A percentile compares a stretch with the other conserved stretches of the same genome.
Conservation (phyloP, 2,888 invertebrate species). For the Geophilus truncorum region DNA sequence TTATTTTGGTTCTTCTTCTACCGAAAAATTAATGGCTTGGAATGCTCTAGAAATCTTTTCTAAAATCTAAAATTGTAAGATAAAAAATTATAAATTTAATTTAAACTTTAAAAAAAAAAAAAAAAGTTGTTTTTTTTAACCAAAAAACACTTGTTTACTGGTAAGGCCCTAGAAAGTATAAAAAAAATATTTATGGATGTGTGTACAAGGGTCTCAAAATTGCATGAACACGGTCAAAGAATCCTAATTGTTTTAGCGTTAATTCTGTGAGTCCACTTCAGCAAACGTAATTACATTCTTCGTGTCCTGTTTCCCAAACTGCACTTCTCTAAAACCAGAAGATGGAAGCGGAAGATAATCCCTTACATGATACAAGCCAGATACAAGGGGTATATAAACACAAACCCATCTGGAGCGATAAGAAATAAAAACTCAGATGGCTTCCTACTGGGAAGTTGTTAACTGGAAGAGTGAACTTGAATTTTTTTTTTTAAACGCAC, state of each 20-base stretch:
- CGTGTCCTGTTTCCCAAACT: constrained; percentile 1
- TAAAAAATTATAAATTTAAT: too few species aligned
- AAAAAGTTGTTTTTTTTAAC: too few species aligned
- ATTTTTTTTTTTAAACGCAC: background rate
- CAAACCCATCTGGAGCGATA: background rate
- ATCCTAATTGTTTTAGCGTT: background rate
- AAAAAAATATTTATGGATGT: too few species aligned
- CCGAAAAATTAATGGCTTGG: constrained; percentile 12
- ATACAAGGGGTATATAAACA: constrained; percentile 13
- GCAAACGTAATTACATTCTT: background rate
- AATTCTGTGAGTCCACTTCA: background rate
- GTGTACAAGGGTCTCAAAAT: background rate
- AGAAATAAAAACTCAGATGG: constrained; percentile 2
- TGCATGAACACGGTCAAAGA: background rate
- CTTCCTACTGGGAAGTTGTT: constrained; percentile 14
- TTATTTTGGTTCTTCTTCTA: background rate
- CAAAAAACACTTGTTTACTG: background rate
- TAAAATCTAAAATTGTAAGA: too few species aligned
- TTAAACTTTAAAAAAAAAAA: background rate
- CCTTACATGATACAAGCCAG: constrained; percentile 5
- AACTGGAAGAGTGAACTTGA: constrained; percentile 16
- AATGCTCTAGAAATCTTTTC: background rate
- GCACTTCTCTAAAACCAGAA: constrained; percentile 2
- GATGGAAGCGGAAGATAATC: background rate
- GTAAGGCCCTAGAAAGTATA: too few species aligned